phyloP scores from a whole-genome alignment of 1,140 invertebrate species.

The Aphelinus certus region DNA sequence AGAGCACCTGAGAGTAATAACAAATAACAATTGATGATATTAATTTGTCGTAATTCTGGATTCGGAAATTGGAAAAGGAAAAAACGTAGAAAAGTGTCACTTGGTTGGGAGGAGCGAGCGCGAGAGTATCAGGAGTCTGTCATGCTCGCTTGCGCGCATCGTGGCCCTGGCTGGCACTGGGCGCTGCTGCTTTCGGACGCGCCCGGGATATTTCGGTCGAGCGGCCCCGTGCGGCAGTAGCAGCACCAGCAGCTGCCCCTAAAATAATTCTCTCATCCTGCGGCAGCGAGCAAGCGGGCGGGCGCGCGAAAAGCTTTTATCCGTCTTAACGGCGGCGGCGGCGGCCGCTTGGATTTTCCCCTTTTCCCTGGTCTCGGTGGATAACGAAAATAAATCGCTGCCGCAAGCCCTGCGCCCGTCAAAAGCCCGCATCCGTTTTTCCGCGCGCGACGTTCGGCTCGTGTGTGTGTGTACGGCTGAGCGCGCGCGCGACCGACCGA shows the following conservation, averaged over 20 bases:
- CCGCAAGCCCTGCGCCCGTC: too few species aligned
- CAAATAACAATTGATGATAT: too few species aligned
- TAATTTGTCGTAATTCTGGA: too few species aligned
- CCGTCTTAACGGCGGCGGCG: too few species aligned
- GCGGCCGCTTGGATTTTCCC: background rate
- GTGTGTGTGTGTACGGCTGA: background rate
- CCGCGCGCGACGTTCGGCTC: slow-evolving; percentile 3
- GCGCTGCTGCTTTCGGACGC: slow-evolving; percentile 5
- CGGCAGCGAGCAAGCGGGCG: background rate
- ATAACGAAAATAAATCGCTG: slow-evolving; percentile 1
- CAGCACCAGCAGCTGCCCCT: slow-evolving; percentile 26
- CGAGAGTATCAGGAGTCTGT: too few species aligned
- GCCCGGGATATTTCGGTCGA: slow-evolving; percentile 34
- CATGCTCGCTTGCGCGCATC: too few species aligned
- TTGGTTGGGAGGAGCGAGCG: too few species aligned
- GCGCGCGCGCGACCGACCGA: slow-evolving; percentile 7
- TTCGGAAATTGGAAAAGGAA: too few species aligned
- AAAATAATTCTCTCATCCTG: slow-evolving; percentile 39
- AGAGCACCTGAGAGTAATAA: too few species aligned
- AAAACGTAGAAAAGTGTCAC: too few species aligned
- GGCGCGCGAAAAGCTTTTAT: too few species aligned
- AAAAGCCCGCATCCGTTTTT: background rate
- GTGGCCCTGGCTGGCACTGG: too few species aligned
- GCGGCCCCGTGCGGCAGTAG: background rate
- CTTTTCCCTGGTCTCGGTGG: background rate